Percentiles rank a stretch among this genome's conserved stretches.
These are phyloP conservation scores for Poecilia latipinna DNA, from an alignment of 2,113 vertebrate species.

Conservation along the genomic window DNA sequence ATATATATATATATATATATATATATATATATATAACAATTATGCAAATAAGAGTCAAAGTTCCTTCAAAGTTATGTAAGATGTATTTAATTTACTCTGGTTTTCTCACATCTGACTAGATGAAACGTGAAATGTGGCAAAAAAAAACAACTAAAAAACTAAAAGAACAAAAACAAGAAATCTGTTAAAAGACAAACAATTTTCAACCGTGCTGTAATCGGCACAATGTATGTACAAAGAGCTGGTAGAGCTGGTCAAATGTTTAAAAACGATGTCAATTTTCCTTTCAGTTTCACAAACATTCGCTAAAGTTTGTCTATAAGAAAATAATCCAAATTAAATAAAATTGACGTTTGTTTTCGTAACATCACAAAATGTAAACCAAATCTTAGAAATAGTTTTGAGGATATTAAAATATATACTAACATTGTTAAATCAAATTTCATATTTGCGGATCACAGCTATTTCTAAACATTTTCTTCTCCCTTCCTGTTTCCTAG, in stretches of 20 bases:
- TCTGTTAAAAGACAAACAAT: neutral
- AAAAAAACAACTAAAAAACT: no score
- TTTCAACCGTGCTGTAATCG: no score
- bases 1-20: no score
- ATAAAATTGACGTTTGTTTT: neutral
- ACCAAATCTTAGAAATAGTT: neutral
- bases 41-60: neutral
- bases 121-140: neutral
- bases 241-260: no score
- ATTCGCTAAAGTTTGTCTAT: no score
- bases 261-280: no score
- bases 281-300: no score
- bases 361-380: neutral
- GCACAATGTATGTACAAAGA: no score
- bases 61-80: neutral
- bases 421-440: no score
- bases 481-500: conserved; percentile 60
- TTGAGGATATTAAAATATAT: neutral
- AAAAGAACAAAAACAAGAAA: neutral
- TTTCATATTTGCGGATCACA: conserved; percentile 8
- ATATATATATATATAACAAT: no score
- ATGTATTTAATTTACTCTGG: neutral
- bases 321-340: no score
- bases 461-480: conserved; percentile 5
- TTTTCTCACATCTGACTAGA: neutral